Evolutionary conservation across 1,140 invertebrate genomes (phyloP).

Genomic region (Tribolium madens): DNA sequence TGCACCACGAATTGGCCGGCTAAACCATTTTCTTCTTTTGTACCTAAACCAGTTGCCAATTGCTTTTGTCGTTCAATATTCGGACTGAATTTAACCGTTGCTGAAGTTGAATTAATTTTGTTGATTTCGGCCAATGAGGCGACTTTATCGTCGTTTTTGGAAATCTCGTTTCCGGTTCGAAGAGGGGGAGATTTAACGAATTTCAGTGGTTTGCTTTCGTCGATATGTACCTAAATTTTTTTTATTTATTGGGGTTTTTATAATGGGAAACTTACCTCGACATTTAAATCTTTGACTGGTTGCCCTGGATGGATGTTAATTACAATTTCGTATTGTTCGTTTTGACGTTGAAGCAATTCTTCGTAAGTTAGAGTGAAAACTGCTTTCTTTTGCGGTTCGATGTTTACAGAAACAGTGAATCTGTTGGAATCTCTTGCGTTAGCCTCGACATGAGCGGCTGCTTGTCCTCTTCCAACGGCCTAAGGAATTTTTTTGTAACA

Average conservation of each 20-base stretch:
- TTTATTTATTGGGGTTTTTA: not conserved
- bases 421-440: slow-evolving; percentile 75
- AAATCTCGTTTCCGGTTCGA: slow-evolving; percentile 65
- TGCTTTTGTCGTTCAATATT: slow-evolving; percentile 67
- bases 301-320: slow-evolving; percentile 72
- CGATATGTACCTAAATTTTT: slow-evolving; percentile 67
- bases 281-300: slow-evolving; percentile 70
- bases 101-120: slow-evolving; percentile 46
- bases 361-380: slow-evolving; percentile 77
- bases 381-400: slow-evolving; percentile 71
- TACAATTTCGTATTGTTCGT: slow-evolving; percentile 72
- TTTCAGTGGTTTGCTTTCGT: slow-evolving; percentile 70
- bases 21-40: slow-evolving; percentile 66
- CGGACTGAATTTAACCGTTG: slow-evolving; percentile 65
- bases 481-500: slow-evolving; percentile 48
- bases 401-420: slow-evolving; percentile 74
- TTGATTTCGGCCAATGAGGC: slow-evolving; percentile 55
- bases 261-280: slow-evolving; percentile 57
- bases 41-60: slow-evolving; percentile 55
- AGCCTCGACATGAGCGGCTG: slow-evolving; percentile 72
- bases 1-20: slow-evolving; percentile 75
- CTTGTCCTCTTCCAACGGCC: slow-evolving; percentile 71
- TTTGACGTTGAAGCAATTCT: slow-evolving; percentile 70
- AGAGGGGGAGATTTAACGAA: slow-evolving; percentile 70
- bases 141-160: slow-evolving; percentile 51